Evolutionary conservation across 1,140 invertebrate genomes (phyloP).

Genomic region (Drosophila pseudoananassae): DNA sequence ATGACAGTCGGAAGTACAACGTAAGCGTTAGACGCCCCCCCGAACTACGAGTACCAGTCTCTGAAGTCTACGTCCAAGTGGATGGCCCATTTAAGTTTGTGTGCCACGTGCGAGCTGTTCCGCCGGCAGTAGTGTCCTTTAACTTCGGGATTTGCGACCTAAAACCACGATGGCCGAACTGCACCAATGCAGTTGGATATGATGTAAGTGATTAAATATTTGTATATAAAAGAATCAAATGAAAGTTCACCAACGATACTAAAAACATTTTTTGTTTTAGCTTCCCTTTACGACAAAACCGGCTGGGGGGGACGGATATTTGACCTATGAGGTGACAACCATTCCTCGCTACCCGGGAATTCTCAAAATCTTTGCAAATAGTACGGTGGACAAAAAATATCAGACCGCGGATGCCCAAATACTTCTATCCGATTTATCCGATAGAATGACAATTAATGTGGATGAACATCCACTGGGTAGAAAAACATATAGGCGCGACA

Average conservation of each 20-base stretch:
- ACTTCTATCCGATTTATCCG: too few relatives aligned
- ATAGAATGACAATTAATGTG: too few relatives aligned
- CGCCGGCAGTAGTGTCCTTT: conserved; percentile 85
- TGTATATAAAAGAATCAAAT: too few relatives aligned
- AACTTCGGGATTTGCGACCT: conserved; percentile 81
- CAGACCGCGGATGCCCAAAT: conserved; percentile 75
- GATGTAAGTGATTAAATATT: not conserved
- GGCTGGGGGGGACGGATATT: too few relatives aligned
- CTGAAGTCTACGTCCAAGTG: conserved; percentile 81
- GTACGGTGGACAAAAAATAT: conserved; percentile 38
- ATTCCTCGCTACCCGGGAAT: too few relatives aligned
- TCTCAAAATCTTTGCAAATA: too few relatives aligned
- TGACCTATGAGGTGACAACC: too few relatives aligned
- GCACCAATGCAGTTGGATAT: conserved; percentile 1
- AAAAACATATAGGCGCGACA: conserved; percentile 82
- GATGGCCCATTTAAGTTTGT: conserved; percentile 78
- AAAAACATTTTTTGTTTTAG: conserved; percentile 6
- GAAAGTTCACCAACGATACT: too few relatives aligned
- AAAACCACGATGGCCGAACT: conserved; percentile 65
- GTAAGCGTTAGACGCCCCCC: conserved; percentile 58
- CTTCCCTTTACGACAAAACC: conserved; percentile 42
- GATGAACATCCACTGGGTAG: too few relatives aligned
- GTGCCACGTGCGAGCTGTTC: conserved; percentile 84
- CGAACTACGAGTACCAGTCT: conserved; percentile 83
- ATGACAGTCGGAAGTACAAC: conserved; percentile 55